Percentiles rank a stretch among this genome's conserved stretches.
Evolutionary conservation across 2,888 invertebrate species (phyloP).

Genomic region (Hirtodrosophila histrioides): DNA sequence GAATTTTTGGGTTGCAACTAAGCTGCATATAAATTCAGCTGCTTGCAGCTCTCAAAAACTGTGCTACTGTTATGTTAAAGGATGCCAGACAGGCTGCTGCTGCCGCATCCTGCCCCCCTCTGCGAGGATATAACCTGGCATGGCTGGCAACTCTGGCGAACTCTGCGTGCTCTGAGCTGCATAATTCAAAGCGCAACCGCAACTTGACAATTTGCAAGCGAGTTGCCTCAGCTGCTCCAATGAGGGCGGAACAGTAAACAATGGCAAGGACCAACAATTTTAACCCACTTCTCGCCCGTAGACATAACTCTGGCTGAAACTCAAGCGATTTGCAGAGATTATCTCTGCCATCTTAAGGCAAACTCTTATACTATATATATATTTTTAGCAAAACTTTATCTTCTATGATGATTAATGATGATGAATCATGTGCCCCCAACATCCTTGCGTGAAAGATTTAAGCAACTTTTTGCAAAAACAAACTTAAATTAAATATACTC

Average conservation of each 20-base stretch:
- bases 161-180: conserved; percentile 43
- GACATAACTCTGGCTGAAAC: conserved; percentile 52
- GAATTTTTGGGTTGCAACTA: conserved; percentile 79
- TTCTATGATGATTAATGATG: conserved; percentile 22
- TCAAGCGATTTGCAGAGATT: conserved; percentile 58
- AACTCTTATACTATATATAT: conserved; percentile 16
- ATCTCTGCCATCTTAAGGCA: conserved; percentile 48
- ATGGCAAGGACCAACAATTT: conserved; percentile 36
- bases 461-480: neutral
- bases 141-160: neutral
- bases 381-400: conserved; percentile 21
- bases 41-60: conserved; percentile 55
- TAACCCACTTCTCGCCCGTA: conserved; percentile 49
- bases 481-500: neutral
- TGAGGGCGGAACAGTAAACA: conserved; percentile 39
- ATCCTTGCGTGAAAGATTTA: neutral
- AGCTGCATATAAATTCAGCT: conserved; percentile 78
- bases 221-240: conserved; percentile 51
- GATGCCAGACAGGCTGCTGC: conserved; percentile 37
- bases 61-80: conserved; percentile 54
- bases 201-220: conserved; percentile 76
- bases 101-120: conserved; percentile 14
- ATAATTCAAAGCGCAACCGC: conserved; percentile 79
- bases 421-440: conserved; percentile 16
- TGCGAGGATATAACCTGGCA: conserved; percentile 5